phyloP scores from a whole-genome alignment of 2,113 vertebrate species.

The Nothoprocta perdicaria region DNA sequence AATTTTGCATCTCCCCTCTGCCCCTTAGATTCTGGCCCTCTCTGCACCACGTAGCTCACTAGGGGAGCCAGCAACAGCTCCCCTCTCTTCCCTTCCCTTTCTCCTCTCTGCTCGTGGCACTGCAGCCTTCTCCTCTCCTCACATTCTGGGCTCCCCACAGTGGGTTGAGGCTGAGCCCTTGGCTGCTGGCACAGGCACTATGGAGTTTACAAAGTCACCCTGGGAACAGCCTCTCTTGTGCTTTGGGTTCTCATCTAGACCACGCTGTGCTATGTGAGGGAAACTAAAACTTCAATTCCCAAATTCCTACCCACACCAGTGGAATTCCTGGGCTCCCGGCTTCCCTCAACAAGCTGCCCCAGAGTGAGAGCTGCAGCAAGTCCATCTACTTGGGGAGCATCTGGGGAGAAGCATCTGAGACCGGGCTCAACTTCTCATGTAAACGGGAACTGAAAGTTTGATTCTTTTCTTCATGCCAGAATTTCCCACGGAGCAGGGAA shows the following conservation, averaged over 20 bases:
- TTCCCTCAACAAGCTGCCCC: not conserved
- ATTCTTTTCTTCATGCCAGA: not conserved
- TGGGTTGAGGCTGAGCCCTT: too few relatives aligned
- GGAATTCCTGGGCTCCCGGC: not conserved
- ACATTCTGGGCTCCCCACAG: not conserved
- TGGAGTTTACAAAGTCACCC: not conserved
- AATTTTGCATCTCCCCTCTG: not conserved
- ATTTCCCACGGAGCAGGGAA: not conserved
- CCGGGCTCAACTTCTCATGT: not conserved
- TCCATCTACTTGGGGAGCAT: too few relatives aligned
- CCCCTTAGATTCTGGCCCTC: not conserved
- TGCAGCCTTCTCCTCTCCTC: not conserved
- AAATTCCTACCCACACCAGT: not conserved
- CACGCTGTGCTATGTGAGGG: not conserved
- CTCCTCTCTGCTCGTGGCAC: not conserved
- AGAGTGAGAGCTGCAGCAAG: not conserved
- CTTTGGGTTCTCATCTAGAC: not conserved
- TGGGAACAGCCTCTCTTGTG: not conserved
- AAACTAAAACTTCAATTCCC: not conserved
- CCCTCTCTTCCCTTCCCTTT: not conserved
- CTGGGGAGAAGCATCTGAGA: not conserved
- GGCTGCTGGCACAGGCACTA: not conserved
- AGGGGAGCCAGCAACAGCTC: not conserved
- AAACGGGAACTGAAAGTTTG: not conserved
- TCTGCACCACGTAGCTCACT: not conserved